Percentiles rank a stretch among this genome's conserved stretches.
These are phyloP conservation scores for Lepidochrysops patricia DNA, from an alignment of 2,888 invertebrate genomes.

Conservation along the genomic window DNA sequence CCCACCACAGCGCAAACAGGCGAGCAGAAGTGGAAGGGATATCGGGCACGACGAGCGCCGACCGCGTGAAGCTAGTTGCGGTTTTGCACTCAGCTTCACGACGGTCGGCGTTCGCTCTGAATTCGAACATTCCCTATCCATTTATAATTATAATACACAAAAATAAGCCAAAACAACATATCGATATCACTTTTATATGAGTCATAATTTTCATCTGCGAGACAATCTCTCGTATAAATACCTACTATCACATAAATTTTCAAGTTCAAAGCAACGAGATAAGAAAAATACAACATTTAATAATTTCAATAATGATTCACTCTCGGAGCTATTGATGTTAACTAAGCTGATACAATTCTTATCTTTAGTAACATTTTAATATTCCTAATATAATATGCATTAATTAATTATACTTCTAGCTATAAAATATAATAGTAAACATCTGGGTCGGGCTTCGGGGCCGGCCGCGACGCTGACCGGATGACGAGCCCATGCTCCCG, in stretches of 20 bases:
- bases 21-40: too few species aligned
- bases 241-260: background rate
- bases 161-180: background rate
- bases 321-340: constrained; percentile 74
- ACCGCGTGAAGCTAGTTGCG: too few species aligned
- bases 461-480: constrained; percentile 41
- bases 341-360: constrained; percentile 75
- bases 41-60: background rate
- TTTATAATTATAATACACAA: background rate
- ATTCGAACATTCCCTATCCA: background rate
- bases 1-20: background rate
- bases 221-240: background rate
- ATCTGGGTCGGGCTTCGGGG: constrained; percentile 48
- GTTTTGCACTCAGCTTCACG: background rate
- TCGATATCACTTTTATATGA: background rate
- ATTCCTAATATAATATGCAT: constrained; percentile 72
- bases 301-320: constrained; percentile 73
- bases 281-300: constrained; percentile 64
- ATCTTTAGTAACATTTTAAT: constrained; percentile 67
- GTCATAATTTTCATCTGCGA: background rate
- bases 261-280: constrained; percentile 15
- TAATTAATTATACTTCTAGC: constrained; percentile 73
- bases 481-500: constrained; percentile 31
- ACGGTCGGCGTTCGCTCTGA: background rate
- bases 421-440: constrained; percentile 70